Base-by-base conservation (phyloP, 2,797 vertebrate species). In the Ataeniobius toweri region DNA sequence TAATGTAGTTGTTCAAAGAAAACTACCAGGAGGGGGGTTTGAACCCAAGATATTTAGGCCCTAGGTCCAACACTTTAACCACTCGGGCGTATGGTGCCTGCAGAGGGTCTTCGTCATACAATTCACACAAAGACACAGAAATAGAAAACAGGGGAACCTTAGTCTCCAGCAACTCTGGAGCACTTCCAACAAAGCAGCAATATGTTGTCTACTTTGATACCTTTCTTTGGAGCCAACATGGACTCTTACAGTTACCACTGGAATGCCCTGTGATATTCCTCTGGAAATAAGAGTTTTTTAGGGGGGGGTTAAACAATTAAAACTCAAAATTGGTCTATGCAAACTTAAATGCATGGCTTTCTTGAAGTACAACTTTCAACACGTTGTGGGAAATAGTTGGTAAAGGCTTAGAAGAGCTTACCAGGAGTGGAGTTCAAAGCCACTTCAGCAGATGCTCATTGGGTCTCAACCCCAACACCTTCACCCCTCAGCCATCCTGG, bases 51-150 rank as follows among this genome's bases (percentile, higher is more conserved):
- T 6, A 22, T 3, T 76, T 77, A 50, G 58, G 39, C 18, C 63
- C 74, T 81, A 51, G 79, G n/a, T 70, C 55, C 73, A 83, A 71
- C 76, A 0, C 70, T 55, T 79, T 76, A 79, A 73, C 59, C 73
- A 61, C 69, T 76, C 20, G 3, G 26, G 50, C 68, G 71, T 78
- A 36, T 36, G 36, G 36, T 36, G 36, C 36, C 36, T 36, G 36
- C 36, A 36, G 36, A 36, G 36, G 36, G 3, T 36, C 36, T 36
- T 36, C 3, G 36, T 53, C 4, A 51, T 5, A 20, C 50, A 4
- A 24, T 55, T 22, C 6, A 55, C 53, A 55, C 53, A 53, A 22
- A 22, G 5, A 0, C 51, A 55, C 22, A 55, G 22, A 55, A 6
- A 0, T 55, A 8, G 7, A n/a, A 22, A n/a, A 10, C 9, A n/a